Conservation (phyloP, 2,113 vertebrate species). For the Sceloporus undulatus region DNA sequence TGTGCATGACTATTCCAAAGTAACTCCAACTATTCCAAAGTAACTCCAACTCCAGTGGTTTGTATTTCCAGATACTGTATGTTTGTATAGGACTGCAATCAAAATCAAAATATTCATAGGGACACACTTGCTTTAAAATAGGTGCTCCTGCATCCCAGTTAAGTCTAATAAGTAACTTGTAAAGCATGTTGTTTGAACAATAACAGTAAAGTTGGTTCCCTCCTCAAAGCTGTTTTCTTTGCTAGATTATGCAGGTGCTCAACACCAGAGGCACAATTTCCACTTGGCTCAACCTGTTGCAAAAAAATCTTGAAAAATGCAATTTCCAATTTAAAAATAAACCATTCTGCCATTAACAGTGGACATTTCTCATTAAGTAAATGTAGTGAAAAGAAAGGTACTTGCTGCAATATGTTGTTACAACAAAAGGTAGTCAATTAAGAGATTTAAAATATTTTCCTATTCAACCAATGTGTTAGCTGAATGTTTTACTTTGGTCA, state of each 20-base stretch:
- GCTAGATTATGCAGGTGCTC: neutral
- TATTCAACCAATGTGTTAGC: neutral
- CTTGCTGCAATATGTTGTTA: neutral
- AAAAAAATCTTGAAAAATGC: neutral
- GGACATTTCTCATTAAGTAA: neutral
- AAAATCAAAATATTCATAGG: neutral
- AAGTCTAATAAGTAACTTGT: slow-evolving; percentile 21
- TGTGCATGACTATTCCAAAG: neutral
- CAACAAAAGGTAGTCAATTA: neutral
- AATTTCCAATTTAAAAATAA: neutral
- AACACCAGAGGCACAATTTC: neutral
- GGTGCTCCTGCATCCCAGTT: neutral
- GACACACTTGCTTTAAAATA: neutral
- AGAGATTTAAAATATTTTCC: neutral
- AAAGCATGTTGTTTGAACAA: slow-evolving; percentile 1
- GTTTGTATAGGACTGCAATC: neutral
- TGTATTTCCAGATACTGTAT: no score
- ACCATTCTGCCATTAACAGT: neutral
- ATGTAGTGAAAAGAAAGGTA: neutral
- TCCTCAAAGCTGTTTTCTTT: neutral
- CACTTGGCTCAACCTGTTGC: neutral
- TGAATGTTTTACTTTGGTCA: neutral
- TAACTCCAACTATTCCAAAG: neutral
- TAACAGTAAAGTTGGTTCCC: neutral
- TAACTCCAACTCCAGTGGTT: neutral